Percentiles rank a stretch among this genome's conserved stretches.
Evolutionary conservation across 2,888 invertebrate genomes (phyloP).

Genomic region (Pinctada fucata): DNA sequence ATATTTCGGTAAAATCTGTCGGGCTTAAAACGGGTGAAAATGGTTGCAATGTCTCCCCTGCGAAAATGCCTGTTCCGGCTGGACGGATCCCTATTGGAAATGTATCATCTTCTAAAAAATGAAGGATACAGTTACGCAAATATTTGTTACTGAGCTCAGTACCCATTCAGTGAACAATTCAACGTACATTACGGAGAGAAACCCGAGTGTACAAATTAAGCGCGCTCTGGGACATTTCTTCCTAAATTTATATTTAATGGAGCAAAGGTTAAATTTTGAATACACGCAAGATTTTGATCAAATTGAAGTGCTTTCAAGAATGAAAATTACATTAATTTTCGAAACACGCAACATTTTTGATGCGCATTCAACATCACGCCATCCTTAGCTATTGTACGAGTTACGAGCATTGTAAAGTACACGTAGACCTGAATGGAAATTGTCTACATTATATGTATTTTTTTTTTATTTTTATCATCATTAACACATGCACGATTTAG

Average conservation of each 20-base stretch:
- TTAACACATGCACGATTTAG: too few relatives aligned
- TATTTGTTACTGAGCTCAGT: not conserved
- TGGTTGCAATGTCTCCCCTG: not conserved
- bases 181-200: not conserved
- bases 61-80: not conserved
- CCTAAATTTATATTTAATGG: not conserved
- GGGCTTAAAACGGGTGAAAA: slow-evolving; percentile 1
- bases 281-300: not conserved
- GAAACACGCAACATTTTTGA: not conserved
- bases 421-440: too few relatives aligned
- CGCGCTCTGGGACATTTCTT: slow-evolving; percentile 1
- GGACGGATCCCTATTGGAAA: not conserved
- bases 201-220: slow-evolving; percentile 1
- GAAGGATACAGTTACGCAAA: not conserved
- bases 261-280: slow-evolving; percentile 2
- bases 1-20: not conserved
- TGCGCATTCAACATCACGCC: not conserved
- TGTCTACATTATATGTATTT: too few relatives aligned
- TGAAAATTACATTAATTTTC: not conserved
- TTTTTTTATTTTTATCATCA: too few relatives aligned
- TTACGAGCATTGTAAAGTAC: too few relatives aligned
- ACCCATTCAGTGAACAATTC: slow-evolving; percentile 6
- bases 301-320: not conserved
- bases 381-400: too few relatives aligned
- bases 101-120: not conserved